Conservation (phyloP, 2,888 invertebrate species). For the Rugalucina vietnamica region DNA sequence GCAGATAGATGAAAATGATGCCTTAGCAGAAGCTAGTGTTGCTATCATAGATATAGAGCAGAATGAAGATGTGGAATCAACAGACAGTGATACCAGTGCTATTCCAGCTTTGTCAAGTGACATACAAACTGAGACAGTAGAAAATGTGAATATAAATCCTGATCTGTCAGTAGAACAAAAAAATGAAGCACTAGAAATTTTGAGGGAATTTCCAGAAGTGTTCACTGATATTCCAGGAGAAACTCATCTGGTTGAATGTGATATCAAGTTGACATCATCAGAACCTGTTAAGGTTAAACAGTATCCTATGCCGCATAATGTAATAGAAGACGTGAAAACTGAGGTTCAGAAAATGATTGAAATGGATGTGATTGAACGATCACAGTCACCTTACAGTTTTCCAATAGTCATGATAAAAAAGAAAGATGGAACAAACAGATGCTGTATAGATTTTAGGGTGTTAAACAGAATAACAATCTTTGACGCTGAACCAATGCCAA, state of each 20-base stretch:
- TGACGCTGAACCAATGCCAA: constrained; percentile 66
- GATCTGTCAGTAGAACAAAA: no score
- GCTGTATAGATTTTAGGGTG: constrained; percentile 62
- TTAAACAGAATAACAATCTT: constrained; percentile 60
- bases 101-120: no score
- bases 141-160: no score
- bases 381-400: constrained; percentile 9
- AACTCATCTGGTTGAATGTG: neutral
- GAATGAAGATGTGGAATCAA: no score
- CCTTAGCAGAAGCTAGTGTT: no score
- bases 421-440: constrained; percentile 51
- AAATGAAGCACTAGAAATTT: no score
- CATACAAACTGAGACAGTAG: no score
- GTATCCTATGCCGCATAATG: constrained; percentile 14
- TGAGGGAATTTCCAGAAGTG: no score
- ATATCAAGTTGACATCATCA: constrained; percentile 11
- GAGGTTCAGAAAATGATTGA: constrained; percentile 36
- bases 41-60: no score
- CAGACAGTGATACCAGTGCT: no score
- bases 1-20: no score
- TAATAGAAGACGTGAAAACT: constrained; percentile 6
- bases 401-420: constrained; percentile 55
- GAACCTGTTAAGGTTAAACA: constrained; percentile 9
- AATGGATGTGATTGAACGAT: constrained; percentile 24
- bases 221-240: constrained; percentile 5